Evolutionary conservation across 2,113 vertebrate genomes (phyloP).

Genomic region (Carassius gibelio): DNA sequence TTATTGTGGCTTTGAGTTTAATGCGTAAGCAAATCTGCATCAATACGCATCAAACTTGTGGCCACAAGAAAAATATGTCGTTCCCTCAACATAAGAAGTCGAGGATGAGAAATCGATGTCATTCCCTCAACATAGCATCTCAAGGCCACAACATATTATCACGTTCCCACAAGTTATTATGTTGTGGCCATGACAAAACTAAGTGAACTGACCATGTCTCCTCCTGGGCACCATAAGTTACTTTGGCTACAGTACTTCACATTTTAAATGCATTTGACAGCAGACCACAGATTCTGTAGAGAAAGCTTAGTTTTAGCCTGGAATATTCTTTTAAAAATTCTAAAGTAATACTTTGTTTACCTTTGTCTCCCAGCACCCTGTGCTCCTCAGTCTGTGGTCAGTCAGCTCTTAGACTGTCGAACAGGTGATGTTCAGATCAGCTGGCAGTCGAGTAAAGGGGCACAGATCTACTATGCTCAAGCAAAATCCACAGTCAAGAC

Average conservation of each 20-base stretch:
- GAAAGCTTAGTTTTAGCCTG: background rate
- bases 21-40: too few relatives aligned
- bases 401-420: slow-evolving; percentile 42
- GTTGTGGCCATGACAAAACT: too few relatives aligned
- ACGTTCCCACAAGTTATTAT: too few relatives aligned
- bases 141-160: too few relatives aligned
- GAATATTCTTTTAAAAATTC: background rate
- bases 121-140: too few relatives aligned
- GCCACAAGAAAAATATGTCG: too few relatives aligned
- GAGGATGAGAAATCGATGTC: too few relatives aligned
- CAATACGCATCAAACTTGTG: too few relatives aligned
- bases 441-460: slow-evolving; percentile 50
- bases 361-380: slow-evolving; percentile 53
- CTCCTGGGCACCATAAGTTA: too few relatives aligned
- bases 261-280: background rate
- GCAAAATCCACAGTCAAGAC: slow-evolving; percentile 8
- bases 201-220: too few relatives aligned
- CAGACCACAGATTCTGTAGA: background rate
- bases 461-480: slow-evolving; percentile 42
- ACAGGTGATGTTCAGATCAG: slow-evolving; percentile 38
- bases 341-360: background rate
- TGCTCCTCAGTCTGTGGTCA: slow-evolving; percentile 38
- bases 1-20: too few relatives aligned
- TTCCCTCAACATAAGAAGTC: too few relatives aligned
- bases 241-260: background rate